Evolutionary conservation across 2,888 invertebrate species (phyloP), one percentile per base, ranked within the genome.

Genomic region (Ramazzottius varieornatus): DNA sequence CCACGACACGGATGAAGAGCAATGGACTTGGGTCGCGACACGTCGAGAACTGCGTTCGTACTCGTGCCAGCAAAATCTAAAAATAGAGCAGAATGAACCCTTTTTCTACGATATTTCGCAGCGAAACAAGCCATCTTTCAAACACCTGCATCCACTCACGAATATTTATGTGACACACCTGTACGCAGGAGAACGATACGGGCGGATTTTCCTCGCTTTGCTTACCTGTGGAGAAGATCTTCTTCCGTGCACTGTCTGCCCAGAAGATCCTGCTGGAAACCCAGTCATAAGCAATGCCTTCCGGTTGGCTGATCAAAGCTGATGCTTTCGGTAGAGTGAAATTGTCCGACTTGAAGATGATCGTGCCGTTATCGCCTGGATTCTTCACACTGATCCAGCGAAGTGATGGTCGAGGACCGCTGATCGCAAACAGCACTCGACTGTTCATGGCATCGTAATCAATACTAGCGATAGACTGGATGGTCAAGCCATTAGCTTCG

Each of bases 231-330:
- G 92, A 87, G 72, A 91, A 92, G 66, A 93, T 91, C 16, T 88
- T 88, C 71, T 88, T 89, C 71, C 92, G 91, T 0, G 87, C 86
- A 33, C 90, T 89, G 72, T 96, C 96, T 0, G 94, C 91, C 92
- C 93, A 98, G 75, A 94, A 96, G 46, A 98, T 83, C 75, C 93
- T 94, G 74, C 88, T 87, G 70, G 90, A 90, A 0, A 94, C 89
- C 96, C 96, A 98, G 73, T 98, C 96, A 73, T 92, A 91, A 0
- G 91, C 88, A 68, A 92, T 86, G 1, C 91, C 90, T 75, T 91
- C 90, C 0, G 91, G 90, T 76, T 89, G 54, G 4, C 4, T 4
- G 20, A 54, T 4, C 54, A 54, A 54, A 4, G 16, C 54, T 8
- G 54, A 54, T 29, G 54, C 54, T 54, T 54, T 54, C 13, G 54